Conservation (phyloP, 2,888 invertebrate species). For the Palloptera scutellata region DNA sequence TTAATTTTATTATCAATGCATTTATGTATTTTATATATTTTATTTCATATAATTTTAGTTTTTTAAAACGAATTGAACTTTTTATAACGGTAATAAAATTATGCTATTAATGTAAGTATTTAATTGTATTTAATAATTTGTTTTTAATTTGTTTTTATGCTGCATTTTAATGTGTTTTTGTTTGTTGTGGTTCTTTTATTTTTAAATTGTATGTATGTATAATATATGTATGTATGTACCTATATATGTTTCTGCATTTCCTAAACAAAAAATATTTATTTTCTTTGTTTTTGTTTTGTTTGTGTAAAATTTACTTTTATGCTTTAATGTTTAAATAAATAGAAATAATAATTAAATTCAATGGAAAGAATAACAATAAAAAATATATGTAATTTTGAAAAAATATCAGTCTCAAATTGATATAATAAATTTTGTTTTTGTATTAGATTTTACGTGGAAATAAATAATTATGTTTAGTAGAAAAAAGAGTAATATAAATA, state of each 20-base stretch:
- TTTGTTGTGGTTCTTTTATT: neutral
- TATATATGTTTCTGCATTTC: slow-evolving; percentile 31
- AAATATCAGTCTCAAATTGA: slow-evolving; percentile 41
- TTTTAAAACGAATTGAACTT: neutral
- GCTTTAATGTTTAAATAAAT: slow-evolving; percentile 10
- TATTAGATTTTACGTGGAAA: slow-evolving; percentile 6
- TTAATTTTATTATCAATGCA: neutral
- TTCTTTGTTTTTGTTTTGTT: slow-evolving; percentile 24
- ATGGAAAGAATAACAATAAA: slow-evolving; percentile 34
- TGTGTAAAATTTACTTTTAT: slow-evolving; percentile 33
- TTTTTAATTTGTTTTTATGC: too few species aligned
- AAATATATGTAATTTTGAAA: slow-evolving; percentile 30
- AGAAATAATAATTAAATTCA: slow-evolving; percentile 7
- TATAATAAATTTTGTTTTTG: slow-evolving; percentile 26
- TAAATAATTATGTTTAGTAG: too few species aligned
- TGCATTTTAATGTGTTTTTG: too few species aligned
- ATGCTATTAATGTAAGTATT: slow-evolving; percentile 13
- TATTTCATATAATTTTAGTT: slow-evolving; percentile 8
- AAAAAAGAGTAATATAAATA: too few species aligned
- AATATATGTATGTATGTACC: slow-evolving; percentile 23
- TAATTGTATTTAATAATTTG: too few species aligned
- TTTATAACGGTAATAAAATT: slow-evolving; percentile 4
- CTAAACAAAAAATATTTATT: slow-evolving; percentile 17
- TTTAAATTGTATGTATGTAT: slow-evolving; percentile 27
- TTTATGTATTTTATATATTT: slow-evolving; percentile 9